Base-by-base conservation (phyloP, 1,140 invertebrate species). In the Zaprionus tsacasi region DNA sequence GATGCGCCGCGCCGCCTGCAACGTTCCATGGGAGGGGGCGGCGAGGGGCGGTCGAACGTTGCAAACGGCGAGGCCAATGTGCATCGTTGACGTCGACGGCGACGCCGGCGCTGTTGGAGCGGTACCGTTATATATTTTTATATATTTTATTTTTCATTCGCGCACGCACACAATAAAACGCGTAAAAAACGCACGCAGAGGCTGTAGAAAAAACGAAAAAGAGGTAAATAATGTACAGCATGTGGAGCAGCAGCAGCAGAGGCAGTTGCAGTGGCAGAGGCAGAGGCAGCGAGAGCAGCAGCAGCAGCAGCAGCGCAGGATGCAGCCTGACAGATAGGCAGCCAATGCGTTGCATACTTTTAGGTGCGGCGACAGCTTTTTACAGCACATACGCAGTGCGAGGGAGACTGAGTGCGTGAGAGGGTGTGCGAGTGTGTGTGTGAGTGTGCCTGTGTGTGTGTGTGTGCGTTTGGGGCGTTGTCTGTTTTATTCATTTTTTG, bases 91-190 rank as follows among this genome's bases (percentile, higher is more conserved):
- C 33, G 33, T 35, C 59, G 33, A 55, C 50, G 48, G 38, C 54
- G 63, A 74, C 63, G 64, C 40, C 72, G 68, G 43, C 73, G 60
- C 73, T 80, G 83, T 81, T 81, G 68, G 83, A 89, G 85, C 86
- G 86, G 81, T 86, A 89, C 81, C 81, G 86, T 71, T 89, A 90
- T 90, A 89, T 90, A 90, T 90, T 89, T 89, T 89, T 90, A 90
- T 89, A 86, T 81, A 89, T 89, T 89, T 89, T 89, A 89, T 89
- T 89, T 89, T 89, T 89, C 85, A 89, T 81, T 89, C 85, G 87
- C 86, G 86, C 85, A 89, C 85, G 85, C 85, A 89, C 89, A 88
- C 86, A 89, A 89, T 90, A 89, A 89, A 77, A 89, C 86, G 70
- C 78, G 73, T 90, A 89, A 90, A 89, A 89, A 89, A 87, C 76